Evolutionary conservation across 2,888 invertebrate genomes (phyloP).

Genomic region (Apodemia zela): DNA sequence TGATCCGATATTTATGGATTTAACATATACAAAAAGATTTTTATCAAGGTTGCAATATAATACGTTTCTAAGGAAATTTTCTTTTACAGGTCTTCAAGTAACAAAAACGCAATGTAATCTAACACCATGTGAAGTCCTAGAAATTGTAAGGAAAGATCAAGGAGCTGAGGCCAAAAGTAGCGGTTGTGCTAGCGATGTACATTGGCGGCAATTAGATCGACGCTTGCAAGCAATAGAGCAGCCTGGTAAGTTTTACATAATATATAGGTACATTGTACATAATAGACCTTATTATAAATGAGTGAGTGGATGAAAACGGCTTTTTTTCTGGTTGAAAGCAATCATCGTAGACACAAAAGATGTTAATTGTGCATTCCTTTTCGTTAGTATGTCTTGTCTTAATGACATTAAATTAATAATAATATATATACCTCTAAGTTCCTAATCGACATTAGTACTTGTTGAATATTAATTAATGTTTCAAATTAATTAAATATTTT

Average conservation of each 20-base stretch:
- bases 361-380: too few species aligned
- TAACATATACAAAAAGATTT: too few species aligned
- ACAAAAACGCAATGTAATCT: conserved; percentile 61
- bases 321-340: neutral
- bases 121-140: conserved; percentile 75
- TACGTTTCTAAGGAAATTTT: neutral
- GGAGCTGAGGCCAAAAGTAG: conserved; percentile 36
- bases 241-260: conserved; percentile 69
- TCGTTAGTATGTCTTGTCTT: too few species aligned
- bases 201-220: conserved; percentile 81
- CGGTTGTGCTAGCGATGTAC: conserved; percentile 57
- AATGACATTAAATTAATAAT: too few species aligned
- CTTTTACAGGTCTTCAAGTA: conserved; percentile 12
- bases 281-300: too few species aligned
- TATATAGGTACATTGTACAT: neutral
- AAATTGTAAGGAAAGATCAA: conserved; percentile 53
- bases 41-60: neutral
- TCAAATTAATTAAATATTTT: too few species aligned
- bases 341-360: too few species aligned
- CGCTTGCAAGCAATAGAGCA: conserved; percentile 85
- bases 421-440: too few species aligned
- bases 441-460: too few species aligned
- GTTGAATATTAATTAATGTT: too few species aligned
- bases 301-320: too few species aligned
- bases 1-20: too few species aligned